A percentile compares a stretch with the other conserved stretches of the same genome.
Evolutionary conservation across 2,888 invertebrate genomes (phyloP).

Genomic region (Tetragnatha montana): DNA sequence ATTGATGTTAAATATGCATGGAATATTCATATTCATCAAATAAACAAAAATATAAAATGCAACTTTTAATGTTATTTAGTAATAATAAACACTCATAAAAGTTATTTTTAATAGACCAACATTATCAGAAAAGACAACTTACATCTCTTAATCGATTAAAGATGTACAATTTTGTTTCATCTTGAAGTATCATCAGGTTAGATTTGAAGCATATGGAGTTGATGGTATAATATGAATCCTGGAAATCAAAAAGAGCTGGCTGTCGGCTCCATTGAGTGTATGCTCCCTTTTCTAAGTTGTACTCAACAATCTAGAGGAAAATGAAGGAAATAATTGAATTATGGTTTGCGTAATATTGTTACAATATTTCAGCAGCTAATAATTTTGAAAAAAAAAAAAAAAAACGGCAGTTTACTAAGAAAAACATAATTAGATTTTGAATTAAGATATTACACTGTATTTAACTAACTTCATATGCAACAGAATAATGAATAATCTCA

Average conservation of each 20-base stretch:
- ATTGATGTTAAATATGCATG: no score
- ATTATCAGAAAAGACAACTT: not conserved
- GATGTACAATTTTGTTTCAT: conserved; percentile 83
- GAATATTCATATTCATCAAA: no score
- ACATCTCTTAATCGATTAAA: conserved; percentile 80
- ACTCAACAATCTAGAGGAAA: conserved; percentile 83
- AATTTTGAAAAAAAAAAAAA: not conserved
- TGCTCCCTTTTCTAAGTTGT: conserved; percentile 81
- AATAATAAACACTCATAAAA: no score
- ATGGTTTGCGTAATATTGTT: no score
- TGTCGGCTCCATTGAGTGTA: conserved; percentile 80
- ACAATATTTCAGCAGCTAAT: not conserved
- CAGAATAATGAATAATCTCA: no score
- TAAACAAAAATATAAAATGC: no score
- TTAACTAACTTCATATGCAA: conserved; percentile 1
- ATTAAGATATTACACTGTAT: not conserved
- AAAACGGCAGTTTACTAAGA: not conserved
- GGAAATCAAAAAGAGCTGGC: conserved; percentile 28
- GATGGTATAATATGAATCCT: conserved; percentile 37
- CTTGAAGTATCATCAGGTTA: conserved; percentile 81
- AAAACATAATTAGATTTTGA: not conserved
- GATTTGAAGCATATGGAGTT: conserved; percentile 29
- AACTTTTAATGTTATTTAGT: no score
- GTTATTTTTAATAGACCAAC: not conserved
- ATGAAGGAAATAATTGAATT: not conserved